Percentiles rank a stretch among this genome's conserved stretches.
phyloP scores from a whole-genome alignment of 2,797 vertebrate genomes.

The Lindbergichthys nudifrons region DNA sequence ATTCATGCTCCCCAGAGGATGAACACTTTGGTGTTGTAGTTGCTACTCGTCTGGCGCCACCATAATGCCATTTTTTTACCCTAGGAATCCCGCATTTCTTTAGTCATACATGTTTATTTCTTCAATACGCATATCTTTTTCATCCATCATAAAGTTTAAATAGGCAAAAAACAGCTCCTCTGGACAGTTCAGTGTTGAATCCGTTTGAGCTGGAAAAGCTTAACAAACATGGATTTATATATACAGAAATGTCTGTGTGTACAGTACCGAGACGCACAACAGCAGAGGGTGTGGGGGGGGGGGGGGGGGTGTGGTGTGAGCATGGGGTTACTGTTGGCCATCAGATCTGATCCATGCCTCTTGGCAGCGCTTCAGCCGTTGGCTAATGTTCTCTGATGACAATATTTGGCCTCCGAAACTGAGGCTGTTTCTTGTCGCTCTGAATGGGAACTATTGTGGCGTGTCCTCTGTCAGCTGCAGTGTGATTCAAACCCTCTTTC shows the following conservation, averaged over 20 bases:
- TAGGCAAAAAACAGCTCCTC: slow-evolving; percentile 1
- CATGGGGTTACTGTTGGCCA: slow-evolving; percentile 63
- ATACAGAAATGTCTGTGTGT: slow-evolving; percentile 63
- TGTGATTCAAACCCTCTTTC: slow-evolving; percentile 61
- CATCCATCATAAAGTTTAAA: neutral
- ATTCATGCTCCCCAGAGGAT: neutral
- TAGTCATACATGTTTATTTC: too few relatives aligned
- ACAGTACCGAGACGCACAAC: slow-evolving; percentile 53
- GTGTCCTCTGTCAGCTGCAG: slow-evolving; percentile 75
- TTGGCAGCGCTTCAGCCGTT: slow-evolving; percentile 71
- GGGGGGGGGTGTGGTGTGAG: slow-evolving; percentile 29
- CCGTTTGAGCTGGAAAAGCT: slow-evolving; percentile 29
- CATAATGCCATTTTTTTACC: too few relatives aligned
- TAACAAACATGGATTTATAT: slow-evolving; percentile 67
- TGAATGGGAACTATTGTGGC: slow-evolving; percentile 82
- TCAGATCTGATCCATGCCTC: slow-evolving; percentile 76
- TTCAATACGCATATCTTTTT: neutral
- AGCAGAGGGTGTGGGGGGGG: slow-evolving; percentile 40
- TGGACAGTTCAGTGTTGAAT: slow-evolving; percentile 25
- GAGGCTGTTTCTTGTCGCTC: slow-evolving; percentile 62
- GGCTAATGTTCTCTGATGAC: slow-evolving; percentile 76
- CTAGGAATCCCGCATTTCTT: too few relatives aligned
- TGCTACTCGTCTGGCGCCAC: neutral
- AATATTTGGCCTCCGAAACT: slow-evolving; percentile 77
- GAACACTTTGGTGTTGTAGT: neutral